A percentile compares a stretch with the other conserved stretches of the same genome.
Evolutionary conservation across 2,797 vertebrate species (phyloP).

Genomic region (Melanotaenia boesemani): DNA sequence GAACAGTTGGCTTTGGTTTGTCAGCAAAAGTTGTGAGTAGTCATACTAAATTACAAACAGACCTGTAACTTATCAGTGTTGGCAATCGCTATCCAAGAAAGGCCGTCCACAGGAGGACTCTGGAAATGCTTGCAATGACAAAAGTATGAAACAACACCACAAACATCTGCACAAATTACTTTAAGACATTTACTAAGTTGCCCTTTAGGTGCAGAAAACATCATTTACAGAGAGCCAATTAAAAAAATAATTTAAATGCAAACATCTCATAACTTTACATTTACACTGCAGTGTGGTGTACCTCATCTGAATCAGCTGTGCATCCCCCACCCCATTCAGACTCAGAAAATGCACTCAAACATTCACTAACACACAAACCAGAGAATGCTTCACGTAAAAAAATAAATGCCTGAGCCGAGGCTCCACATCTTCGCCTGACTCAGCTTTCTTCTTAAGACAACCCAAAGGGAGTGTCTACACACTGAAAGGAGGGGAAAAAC

Average conservation of each 20-base stretch:
- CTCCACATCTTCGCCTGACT: conserved; percentile 44
- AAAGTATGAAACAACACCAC: conserved; percentile 55
- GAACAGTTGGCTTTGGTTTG: conserved; percentile 71
- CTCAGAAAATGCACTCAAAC: conserved; percentile 59
- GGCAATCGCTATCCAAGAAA: conserved; percentile 46
- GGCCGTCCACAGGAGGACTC: conserved; percentile 57
- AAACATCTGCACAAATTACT: conserved; percentile 50
- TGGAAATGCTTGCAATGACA: conserved; percentile 72
- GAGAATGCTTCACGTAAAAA: conserved; percentile 63
- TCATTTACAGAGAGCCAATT: conserved; percentile 69
- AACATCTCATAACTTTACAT: conserved; percentile 56
- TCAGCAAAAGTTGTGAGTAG: conserved; percentile 50
- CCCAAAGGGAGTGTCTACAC: conserved; percentile 48
- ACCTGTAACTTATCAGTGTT: conserved; percentile 52
- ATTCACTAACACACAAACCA: conserved; percentile 64
- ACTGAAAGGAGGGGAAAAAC: conserved; percentile 8
- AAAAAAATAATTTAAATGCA: conserved; percentile 77
- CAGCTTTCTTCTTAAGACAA: conserved; percentile 51
- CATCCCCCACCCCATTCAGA: conserved; percentile 33
- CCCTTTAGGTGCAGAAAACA: conserved; percentile 63
- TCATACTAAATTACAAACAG: conserved; percentile 38
- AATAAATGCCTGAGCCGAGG: conserved; percentile 66
- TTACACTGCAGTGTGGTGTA: conserved; percentile 53
- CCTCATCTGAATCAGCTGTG: conserved; percentile 43
- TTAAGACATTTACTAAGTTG: conserved; percentile 62